A percentile compares a stretch with the other conserved stretches of the same genome.
Conservation (phyloP, 2,888 invertebrate species). For the Allacma fusca region DNA sequence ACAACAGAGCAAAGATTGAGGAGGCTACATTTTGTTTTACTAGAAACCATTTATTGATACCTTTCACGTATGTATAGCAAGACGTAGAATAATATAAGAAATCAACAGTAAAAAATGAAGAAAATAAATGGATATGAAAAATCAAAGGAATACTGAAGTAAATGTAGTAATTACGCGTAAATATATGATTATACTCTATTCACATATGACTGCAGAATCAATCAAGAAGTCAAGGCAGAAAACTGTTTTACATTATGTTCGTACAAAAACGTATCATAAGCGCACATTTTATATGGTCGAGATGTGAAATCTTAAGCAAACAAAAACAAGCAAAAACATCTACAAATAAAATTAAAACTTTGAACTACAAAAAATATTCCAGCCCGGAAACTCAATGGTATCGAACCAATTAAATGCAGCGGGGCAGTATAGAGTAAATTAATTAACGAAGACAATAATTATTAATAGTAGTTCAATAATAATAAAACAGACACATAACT, state of each 20-base stretch:
- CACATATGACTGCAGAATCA: neutral
- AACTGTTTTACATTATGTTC: slow-evolving; percentile 12
- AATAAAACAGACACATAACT: slow-evolving; percentile 3
- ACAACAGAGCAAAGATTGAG: neutral
- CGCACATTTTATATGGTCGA: slow-evolving; percentile 16
- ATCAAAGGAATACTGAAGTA: slow-evolving; percentile 2
- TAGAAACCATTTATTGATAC: slow-evolving; percentile 12
- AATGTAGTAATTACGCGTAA: neutral
- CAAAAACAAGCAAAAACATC: neutral
- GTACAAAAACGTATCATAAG: slow-evolving; percentile 12
- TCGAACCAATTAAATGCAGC: neutral
- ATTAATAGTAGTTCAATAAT: neutral
- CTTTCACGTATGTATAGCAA: neutral
- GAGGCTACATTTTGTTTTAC: neutral
- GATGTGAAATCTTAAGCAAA: slow-evolving; percentile 12
- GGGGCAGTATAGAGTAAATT: neutral
- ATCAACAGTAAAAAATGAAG: slow-evolving; percentile 11
- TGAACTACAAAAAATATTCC: slow-evolving; percentile 10
- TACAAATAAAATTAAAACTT: slow-evolving; percentile 9
- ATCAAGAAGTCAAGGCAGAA: slow-evolving; percentile 3
- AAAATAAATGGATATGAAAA: slow-evolving; percentile 12
- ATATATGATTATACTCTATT: neutral
- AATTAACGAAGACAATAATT: neutral
- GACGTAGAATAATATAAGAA: slow-evolving; percentile 9
- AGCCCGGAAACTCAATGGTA: slow-evolving; percentile 6